Evolutionary conservation across 2,888 invertebrate genomes (phyloP).

Genomic region (Nymphalis urticae): DNA sequence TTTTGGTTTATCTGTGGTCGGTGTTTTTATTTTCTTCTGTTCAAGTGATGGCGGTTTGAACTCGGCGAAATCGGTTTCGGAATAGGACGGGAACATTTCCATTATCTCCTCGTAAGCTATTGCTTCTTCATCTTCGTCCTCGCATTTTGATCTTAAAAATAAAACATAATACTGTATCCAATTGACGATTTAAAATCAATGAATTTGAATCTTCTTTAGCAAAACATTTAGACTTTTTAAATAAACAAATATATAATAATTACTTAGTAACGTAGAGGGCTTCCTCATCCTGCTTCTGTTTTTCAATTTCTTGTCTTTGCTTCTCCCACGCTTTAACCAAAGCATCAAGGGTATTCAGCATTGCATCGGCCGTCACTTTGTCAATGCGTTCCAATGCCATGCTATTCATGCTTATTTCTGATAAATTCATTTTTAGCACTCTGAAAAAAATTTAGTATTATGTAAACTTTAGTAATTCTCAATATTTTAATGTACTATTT

Average conservation of each 20-base stretch:
- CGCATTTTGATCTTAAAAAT: slow-evolving; percentile 81
- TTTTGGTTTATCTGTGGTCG: slow-evolving; percentile 52
- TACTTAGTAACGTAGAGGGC: slow-evolving; percentile 88
- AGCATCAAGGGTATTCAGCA: slow-evolving; percentile 80
- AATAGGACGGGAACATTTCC: slow-evolving; percentile 86
- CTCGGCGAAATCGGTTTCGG: slow-evolving; percentile 86
- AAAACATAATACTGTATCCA: slow-evolving; percentile 1
- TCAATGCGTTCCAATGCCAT: slow-evolving; percentile 77
- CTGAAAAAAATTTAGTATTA: slow-evolving; percentile 53
- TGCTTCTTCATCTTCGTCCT: slow-evolving; percentile 86
- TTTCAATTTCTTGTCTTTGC: slow-evolving; percentile 85
- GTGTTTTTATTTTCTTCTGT: slow-evolving; percentile 62
- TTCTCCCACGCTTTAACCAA: slow-evolving; percentile 88
- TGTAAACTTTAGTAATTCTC: neutral
- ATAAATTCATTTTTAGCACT: slow-evolving; percentile 85
- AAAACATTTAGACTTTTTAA: neutral
- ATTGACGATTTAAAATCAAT: neutral
- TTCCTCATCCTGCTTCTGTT: slow-evolving; percentile 87
- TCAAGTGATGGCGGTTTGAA: slow-evolving; percentile 80
- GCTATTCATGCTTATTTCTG: slow-evolving; percentile 85
- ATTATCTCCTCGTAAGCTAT: slow-evolving; percentile 84
- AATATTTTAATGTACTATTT: no score
- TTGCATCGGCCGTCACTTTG: slow-evolving; percentile 63
- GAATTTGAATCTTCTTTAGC: neutral
- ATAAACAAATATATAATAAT: slow-evolving; percentile 41